Evolutionary conservation across 1,140 invertebrate genomes (phyloP), one percentile per base, ranked within the genome.

Genomic region (Pararge aegeria): DNA sequence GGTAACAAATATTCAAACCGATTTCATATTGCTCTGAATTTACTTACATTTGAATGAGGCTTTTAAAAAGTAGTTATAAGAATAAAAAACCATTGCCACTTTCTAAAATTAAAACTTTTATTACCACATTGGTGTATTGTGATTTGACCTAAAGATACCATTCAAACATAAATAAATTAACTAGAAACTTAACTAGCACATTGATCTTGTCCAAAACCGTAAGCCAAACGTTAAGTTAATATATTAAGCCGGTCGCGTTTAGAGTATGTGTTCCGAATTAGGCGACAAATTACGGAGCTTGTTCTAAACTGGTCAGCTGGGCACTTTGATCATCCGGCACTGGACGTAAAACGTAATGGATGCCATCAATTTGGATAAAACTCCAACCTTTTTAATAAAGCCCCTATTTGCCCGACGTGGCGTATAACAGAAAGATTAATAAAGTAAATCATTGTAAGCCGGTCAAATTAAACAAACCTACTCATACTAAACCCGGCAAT

Each of bases 401-500:
- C 57, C 57, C 56, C 63, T 65, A 65, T 65, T 60, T 55, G 63
- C 56, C 40, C 48, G 50, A 55, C 56, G 57, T 55, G 57, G 57
- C 54, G 57, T 65, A 52, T 34, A 46, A 65, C 63, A 59, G 56
- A 59, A 55, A 64, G 66, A 68, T 69, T 66, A 69, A 66, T 66
- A 57, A 66, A 58, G 49, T 66, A 63, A 57, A 69, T 69, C 67
- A 62, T 59, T 65, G 62, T 61, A 46, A 67, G 55, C 66, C 52
- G 64, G 64, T 63, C 66, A 65, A 68, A 74, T 65, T 68, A 52
- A 58, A 65, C 58, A 58, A 7, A 27, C 27, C 27, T 34, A 12
- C 64, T 65, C 69, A 69, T 65, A 70, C 64, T 56, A 59, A 68
- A 66, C 61, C 30, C 44, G 48, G 58, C 10, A 63, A 64, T 68